These are phyloP conservation scores for Cinclus mexicanus DNA, from an alignment of 2,113 vertebrate species.

Conservation along the genomic window DNA sequence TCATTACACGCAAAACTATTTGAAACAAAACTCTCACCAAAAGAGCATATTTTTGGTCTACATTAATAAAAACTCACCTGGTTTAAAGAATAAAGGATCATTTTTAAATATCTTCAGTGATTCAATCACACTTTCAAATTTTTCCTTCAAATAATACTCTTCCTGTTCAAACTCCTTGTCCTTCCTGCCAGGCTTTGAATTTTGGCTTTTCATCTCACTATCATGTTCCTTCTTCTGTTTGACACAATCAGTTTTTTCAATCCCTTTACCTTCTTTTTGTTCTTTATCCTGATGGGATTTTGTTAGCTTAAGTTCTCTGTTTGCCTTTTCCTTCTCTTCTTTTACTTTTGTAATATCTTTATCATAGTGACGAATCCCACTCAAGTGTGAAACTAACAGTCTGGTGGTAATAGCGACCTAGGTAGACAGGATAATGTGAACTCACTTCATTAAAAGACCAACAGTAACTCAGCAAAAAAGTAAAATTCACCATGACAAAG, in stretches of 20 bases:
- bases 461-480: not conserved
- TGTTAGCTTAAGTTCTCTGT: constrained; percentile 73
- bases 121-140: constrained; percentile 87
- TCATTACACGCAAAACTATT: not conserved
- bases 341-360: constrained; percentile 90
- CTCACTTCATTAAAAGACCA: not conserved
- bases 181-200: constrained; percentile 65
- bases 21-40: not conserved
- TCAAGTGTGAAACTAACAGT: constrained; percentile 91
- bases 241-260: constrained; percentile 56
- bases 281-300: constrained; percentile 63
- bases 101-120: constrained; percentile 93
- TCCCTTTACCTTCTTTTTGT: constrained; percentile 63
- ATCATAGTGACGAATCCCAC: constrained; percentile 97
- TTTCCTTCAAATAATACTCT: constrained; percentile 93
- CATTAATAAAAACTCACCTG: constrained; percentile 80
- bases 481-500: not conserved
- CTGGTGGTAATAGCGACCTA: constrained; percentile 91
- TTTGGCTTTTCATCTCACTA: constrained; percentile 55
- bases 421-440: not conserved
- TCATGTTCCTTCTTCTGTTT: constrained; percentile 64
- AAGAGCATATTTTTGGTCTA: not conserved
- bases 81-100: constrained; percentile 93
- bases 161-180: constrained; percentile 89
- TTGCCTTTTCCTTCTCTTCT: constrained; percentile 87